Conservation (phyloP, 2,888 invertebrate genomes). For the Odontocolon sp. region DNA sequence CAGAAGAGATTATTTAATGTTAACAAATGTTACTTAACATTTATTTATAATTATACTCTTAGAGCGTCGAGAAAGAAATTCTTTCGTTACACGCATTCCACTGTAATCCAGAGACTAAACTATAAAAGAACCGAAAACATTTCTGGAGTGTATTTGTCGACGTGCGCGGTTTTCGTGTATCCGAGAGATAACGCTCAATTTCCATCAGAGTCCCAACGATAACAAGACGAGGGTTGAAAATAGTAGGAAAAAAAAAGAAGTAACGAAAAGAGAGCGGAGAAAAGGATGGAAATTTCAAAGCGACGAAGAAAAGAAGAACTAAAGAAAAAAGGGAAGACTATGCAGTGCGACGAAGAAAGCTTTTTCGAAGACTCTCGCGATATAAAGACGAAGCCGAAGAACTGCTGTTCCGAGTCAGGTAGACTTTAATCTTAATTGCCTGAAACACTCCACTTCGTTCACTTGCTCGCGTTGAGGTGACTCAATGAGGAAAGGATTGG, state of each 20-base stretch:
- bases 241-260: not conserved
- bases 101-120: not conserved
- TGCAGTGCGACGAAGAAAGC: too few relatives aligned
- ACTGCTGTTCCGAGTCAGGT: constrained; percentile 26
- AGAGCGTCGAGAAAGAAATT: not conserved
- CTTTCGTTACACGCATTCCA: constrained; percentile 4
- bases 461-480: constrained; percentile 9
- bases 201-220: constrained; percentile 7
- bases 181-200: constrained; percentile 36
- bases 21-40: too few relatives aligned
- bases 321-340: too few relatives aligned
- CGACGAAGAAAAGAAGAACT: too few relatives aligned
- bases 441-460: constrained; percentile 34
- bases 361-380: not conserved
- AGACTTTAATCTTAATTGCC: constrained; percentile 54
- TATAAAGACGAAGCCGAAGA: not conserved
- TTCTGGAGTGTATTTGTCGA: constrained; percentile 3
- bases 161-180: constrained; percentile 23
- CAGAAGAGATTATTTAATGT: too few relatives aligned
- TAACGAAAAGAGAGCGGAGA: not conserved
- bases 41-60: too few relatives aligned
- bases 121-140: constrained; percentile 24
- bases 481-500: constrained; percentile 17
- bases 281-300: not conserved
- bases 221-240: constrained; percentile 17